Conservation (phyloP, 2,113 vertebrate genomes). For the Catharus minimus region DNA sequence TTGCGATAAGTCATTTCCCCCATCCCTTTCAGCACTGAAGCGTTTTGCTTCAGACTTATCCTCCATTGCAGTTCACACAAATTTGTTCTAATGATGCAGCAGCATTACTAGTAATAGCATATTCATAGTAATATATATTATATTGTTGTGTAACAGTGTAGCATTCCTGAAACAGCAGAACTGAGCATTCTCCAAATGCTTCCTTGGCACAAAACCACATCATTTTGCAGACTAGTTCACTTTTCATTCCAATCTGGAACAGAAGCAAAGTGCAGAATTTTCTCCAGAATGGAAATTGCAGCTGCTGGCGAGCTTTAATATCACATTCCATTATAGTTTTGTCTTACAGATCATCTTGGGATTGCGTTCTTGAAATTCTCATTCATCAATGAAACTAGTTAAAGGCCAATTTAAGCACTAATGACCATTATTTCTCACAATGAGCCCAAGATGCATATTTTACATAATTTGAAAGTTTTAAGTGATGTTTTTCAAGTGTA, state of each 20-base stretch:
- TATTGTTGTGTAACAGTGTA: background rate
- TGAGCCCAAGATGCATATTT: background rate
- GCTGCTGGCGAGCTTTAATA: background rate
- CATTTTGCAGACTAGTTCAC: conserved; percentile 24
- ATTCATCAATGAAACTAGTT: background rate
- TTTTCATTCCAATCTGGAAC: conserved; percentile 31
- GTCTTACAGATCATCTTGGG: background rate
- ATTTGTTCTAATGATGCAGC: background rate
- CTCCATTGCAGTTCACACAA: background rate
- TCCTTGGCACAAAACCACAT: background rate
- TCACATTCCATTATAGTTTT: background rate
- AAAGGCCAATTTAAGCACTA: background rate
- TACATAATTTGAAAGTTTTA: background rate
- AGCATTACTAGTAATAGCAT: background rate
- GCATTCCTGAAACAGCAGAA: conserved; percentile 10
- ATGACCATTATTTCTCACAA: background rate
- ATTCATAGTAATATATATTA: background rate
- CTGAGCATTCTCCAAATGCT: background rate
- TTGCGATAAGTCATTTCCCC: background rate
- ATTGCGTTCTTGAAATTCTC: background rate
- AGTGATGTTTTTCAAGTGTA: background rate
- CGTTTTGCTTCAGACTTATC: background rate
- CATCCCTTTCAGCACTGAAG: background rate
- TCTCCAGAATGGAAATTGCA: conserved; percentile 45
- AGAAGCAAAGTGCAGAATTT: conserved; percentile 6